Percentiles rank a stretch among this genome's conserved stretches.
These are phyloP conservation scores for Xenops minutus DNA, from an alignment of 2,797 vertebrate genomes.

Conservation along the genomic window DNA sequence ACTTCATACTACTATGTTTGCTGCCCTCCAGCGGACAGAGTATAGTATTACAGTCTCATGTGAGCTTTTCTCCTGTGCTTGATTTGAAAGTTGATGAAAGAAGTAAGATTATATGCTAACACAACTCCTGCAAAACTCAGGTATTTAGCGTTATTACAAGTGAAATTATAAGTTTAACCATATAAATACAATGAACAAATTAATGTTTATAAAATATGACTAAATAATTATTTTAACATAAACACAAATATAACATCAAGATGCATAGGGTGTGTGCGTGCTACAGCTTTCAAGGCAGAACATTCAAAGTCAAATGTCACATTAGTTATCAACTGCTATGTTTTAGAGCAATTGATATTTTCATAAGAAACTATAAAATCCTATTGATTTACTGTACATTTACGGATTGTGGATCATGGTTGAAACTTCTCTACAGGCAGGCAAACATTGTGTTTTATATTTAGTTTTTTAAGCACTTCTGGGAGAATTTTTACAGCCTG, in stretches of 20 bases:
- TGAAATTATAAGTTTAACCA: neutral
- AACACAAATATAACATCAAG: neutral
- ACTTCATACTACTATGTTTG: slow-evolving; percentile 13
- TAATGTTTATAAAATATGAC: neutral
- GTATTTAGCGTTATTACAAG: neutral
- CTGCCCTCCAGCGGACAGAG: slow-evolving; percentile 64
- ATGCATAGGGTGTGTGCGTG: neutral
- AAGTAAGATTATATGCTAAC: neutral
- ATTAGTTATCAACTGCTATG: neutral
- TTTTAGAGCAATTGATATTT: neutral
- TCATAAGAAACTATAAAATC: neutral
- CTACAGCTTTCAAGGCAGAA: neutral
- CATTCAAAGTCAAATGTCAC: neutral
- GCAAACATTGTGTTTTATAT: neutral
- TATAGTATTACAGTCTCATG: neutral
- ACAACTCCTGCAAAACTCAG: neutral
- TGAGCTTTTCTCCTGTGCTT: neutral
- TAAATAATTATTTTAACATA: neutral
- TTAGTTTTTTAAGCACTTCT: neutral
- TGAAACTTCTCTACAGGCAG: neutral
- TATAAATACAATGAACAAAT: neutral
- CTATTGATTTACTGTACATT: neutral
- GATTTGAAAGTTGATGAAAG: neutral
- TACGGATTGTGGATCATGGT: neutral
- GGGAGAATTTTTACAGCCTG: neutral